These are phyloP conservation scores for Entelurus aequoreus DNA, from an alignment of 2,113 vertebrate species.

Conservation along the genomic window DNA sequence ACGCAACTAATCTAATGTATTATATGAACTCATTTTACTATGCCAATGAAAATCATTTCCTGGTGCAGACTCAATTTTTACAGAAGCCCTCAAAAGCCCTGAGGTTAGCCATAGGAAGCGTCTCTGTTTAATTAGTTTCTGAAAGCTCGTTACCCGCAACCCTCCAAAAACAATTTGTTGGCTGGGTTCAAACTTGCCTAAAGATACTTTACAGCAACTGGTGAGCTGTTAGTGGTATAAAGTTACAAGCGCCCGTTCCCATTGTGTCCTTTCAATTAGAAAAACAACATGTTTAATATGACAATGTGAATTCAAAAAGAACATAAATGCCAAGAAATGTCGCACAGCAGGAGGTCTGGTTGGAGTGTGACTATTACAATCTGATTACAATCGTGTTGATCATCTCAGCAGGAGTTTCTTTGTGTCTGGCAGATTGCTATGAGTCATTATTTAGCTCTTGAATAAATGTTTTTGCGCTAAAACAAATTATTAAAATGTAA, in stretches of 20 bases:
- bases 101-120: too few relatives aligned
- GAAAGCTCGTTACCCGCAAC: too few relatives aligned
- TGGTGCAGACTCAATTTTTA: too few relatives aligned
- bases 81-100: too few relatives aligned
- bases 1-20: too few relatives aligned
- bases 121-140: too few relatives aligned
- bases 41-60: too few relatives aligned
- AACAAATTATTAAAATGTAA: slow-evolving; percentile 19
- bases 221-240: slow-evolving; percentile 7
- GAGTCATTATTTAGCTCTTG: slow-evolving; percentile 51
- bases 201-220: slow-evolving; percentile 28
- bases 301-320: neutral
- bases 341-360: slow-evolving; percentile 5
- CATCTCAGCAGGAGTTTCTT: slow-evolving; percentile 24
- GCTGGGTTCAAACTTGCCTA: slow-evolving; percentile 4
- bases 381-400: slow-evolving; percentile 46
- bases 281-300: neutral
- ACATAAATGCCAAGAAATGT: slow-evolving; percentile 1
- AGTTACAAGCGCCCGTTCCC: too few relatives aligned
- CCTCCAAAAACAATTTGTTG: too few relatives aligned
- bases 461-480: slow-evolving; percentile 43
- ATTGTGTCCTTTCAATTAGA: neutral
- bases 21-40: too few relatives aligned
- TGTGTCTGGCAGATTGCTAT: slow-evolving; percentile 34
- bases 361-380: slow-evolving; percentile 35